Evolutionary conservation across 2,797 vertebrate species (phyloP).

Genomic region (Anomalospiza imberbis): DNA sequence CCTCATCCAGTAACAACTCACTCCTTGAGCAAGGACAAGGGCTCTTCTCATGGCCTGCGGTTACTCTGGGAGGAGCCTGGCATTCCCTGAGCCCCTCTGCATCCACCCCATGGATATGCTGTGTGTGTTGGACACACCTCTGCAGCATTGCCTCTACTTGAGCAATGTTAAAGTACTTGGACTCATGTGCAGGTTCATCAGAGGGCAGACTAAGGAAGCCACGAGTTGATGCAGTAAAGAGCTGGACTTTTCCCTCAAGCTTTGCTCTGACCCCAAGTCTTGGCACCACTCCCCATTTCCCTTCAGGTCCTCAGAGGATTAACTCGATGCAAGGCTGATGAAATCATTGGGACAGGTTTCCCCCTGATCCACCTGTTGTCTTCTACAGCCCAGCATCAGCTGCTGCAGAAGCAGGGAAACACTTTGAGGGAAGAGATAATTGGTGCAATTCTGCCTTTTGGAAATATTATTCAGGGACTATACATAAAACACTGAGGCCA

Average conservation of each 20-base stretch:
- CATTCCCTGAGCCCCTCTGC: background rate
- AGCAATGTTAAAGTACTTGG: background rate
- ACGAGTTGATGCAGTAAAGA: background rate
- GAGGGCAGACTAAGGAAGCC: background rate
- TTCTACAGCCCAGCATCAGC: accelerated
- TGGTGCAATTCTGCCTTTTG: background rate
- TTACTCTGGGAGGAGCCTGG: background rate
- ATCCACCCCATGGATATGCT: background rate
- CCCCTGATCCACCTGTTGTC: background rate
- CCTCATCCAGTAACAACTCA: background rate
- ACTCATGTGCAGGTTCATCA: background rate
- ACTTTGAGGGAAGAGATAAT: background rate
- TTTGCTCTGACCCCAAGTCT: background rate
- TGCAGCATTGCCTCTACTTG: background rate
- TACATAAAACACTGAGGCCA: background rate
- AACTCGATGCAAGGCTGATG: background rate
- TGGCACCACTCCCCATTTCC: background rate
- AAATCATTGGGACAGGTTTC: background rate
- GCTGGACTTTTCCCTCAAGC: background rate
- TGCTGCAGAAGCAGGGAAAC: background rate
- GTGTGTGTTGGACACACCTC: background rate
- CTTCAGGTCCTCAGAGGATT: background rate
- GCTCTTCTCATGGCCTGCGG: background rate
- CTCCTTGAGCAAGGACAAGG: background rate
- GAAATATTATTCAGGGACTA: background rate